Evolutionary conservation across 2,113 vertebrate genomes (phyloP).

Genomic region (Pardalotus punctatus): DNA sequence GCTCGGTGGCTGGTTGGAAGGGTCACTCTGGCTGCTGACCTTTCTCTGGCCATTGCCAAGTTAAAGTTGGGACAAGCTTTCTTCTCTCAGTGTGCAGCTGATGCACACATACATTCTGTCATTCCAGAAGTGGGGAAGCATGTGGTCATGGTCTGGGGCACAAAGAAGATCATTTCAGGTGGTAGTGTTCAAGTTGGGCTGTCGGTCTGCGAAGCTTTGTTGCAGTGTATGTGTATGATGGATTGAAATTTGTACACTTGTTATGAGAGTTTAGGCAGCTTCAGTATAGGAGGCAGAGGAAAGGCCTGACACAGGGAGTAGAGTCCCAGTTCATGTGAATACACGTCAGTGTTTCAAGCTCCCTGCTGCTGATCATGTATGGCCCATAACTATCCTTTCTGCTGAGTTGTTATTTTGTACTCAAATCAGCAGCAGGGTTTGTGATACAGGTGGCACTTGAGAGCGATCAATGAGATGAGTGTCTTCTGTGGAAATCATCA

Average conservation of each 20-base stretch:
- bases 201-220: background rate
- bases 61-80: background rate
- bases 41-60: fast-evolving
- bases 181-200: background rate
- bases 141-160: background rate
- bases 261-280: background rate
- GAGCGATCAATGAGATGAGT: background rate
- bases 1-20: background rate
- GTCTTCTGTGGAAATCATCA: background rate
- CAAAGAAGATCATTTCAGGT: background rate
- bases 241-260: background rate
- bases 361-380: background rate
- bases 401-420: background rate
- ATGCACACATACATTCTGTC: background rate
- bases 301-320: background rate
- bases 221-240: fast-evolving
- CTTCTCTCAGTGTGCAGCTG: background rate
- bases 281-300: background rate
- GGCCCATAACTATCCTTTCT: background rate
- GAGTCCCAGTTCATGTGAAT: background rate
- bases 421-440: background rate
- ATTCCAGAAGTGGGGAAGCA: fast-evolving
- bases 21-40: background rate
- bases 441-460: background rate
- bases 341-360: background rate